A percentile compares a stretch with the other conserved stretches of the same genome.
Evolutionary conservation across 2,797 vertebrate genomes (phyloP).

Genomic region (Phrynocephalus forsythii): DNA sequence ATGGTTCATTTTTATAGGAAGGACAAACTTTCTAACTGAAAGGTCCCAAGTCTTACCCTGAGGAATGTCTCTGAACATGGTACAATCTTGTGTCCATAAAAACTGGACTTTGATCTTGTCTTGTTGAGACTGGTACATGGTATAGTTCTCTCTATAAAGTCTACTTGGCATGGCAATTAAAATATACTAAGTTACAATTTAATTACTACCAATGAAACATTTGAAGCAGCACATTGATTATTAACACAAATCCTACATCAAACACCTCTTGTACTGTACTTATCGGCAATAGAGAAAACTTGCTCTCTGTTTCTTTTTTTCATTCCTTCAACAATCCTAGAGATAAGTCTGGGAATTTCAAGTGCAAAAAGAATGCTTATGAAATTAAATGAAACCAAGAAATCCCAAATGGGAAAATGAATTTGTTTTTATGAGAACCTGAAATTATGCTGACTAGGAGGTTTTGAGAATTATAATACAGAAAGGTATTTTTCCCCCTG

Average conservation of each 20-base stretch:
- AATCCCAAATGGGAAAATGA: not conserved
- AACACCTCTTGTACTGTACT: conserved; percentile 27
- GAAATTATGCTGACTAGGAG: no score
- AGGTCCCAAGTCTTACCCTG: conserved; percentile 35
- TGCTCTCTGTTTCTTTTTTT: conserved; percentile 30
- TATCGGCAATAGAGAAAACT: conserved; percentile 57
- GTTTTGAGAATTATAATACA: no score
- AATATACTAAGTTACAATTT: conserved; percentile 38
- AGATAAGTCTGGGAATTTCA: conserved; percentile 29
- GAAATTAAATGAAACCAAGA: conserved; percentile 9
- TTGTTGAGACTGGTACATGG: not conserved
- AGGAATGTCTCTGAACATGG: not conserved
- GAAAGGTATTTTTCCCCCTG: no score
- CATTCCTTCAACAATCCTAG: conserved; percentile 11
- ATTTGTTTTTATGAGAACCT: no score
- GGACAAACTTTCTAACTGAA: conserved; percentile 39
- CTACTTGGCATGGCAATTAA: not conserved
- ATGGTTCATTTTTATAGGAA: conserved; percentile 37
- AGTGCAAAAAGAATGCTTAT: not conserved
- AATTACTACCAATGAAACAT: conserved; percentile 51
- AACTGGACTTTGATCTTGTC: not conserved
- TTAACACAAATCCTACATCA: conserved; percentile 54
- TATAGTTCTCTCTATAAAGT: conserved; percentile 10
- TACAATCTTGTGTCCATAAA: not conserved
- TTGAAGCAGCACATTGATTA: conserved; percentile 37